phyloP scores from a whole-genome alignment of 2,888 invertebrate genomes.

The Heteromyza rotundicornis region DNA sequence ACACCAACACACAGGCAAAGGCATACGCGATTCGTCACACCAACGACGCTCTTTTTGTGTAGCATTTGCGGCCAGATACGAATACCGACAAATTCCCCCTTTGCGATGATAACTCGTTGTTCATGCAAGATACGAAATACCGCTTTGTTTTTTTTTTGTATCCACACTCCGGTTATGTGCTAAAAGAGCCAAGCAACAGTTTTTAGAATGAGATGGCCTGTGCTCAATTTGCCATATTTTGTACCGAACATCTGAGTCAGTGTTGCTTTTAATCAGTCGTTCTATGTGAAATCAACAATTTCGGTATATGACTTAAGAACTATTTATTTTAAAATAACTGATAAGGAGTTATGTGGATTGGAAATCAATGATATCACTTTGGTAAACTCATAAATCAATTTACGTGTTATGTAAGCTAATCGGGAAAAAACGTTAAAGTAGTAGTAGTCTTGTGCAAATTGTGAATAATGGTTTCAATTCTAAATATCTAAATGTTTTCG shows the following conservation, averaged over 20 bases:
- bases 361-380: constrained; percentile 1
- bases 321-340: no score
- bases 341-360: background rate
- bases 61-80: background rate
- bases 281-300: background rate
- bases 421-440: no score
- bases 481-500: no score
- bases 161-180: background rate
- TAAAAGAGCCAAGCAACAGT: background rate
- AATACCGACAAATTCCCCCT: background rate
- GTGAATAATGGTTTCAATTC: no score
- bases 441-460: no score
- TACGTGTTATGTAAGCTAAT: no score
- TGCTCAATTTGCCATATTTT: background rate
- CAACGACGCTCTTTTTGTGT: no score
- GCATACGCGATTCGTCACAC: no score
- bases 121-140: background rate
- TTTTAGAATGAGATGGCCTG: background rate
- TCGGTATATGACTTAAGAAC: no score
- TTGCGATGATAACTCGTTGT: background rate
- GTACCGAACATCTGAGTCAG: background rate
- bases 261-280: background rate
- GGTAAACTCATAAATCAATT: no score
- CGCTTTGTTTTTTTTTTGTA: background rate
- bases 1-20: constrained; percentile 14